phyloP scores from a whole-genome alignment of 2,888 invertebrate genomes.

The Adelphocoris suturalis region DNA sequence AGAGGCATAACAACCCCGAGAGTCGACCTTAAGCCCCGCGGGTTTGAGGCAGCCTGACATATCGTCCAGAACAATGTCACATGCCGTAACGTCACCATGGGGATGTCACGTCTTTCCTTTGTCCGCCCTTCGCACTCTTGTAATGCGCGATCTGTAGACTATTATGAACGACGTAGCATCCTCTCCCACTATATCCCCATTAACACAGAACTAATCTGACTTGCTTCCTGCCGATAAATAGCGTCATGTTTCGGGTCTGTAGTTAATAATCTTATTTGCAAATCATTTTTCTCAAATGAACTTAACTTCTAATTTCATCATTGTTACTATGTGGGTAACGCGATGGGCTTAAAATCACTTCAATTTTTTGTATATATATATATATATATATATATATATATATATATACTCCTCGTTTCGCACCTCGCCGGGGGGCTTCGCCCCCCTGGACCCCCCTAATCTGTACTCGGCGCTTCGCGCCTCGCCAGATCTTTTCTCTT shows the following conservation, averaged over 20 bases:
- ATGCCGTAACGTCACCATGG: constrained; percentile 2
- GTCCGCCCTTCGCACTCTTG: constrained; percentile 17
- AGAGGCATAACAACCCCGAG: background rate
- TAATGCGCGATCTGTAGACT: background rate
- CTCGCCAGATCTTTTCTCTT: too few relatives aligned
- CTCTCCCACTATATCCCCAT: background rate
- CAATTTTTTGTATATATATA: too few relatives aligned
- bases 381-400: too few relatives aligned
- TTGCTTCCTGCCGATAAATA: background rate
- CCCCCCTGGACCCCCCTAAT: too few relatives aligned
- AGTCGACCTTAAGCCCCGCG: background rate
- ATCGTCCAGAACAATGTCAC: background rate
- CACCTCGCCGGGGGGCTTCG: too few relatives aligned
- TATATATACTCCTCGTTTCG: too few relatives aligned
- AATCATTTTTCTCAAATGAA: too few relatives aligned
- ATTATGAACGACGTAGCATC: background rate
- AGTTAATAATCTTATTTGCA: too few relatives aligned
- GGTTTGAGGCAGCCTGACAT: constrained; percentile 6
- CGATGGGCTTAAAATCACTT: too few relatives aligned
- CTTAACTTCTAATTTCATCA: too few relatives aligned
- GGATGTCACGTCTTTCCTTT: constrained; percentile 21
- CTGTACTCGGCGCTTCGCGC: too few relatives aligned
- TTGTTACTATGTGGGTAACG: too few relatives aligned
- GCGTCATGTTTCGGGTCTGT: background rate
- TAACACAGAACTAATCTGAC: background rate